phyloP scores from a whole-genome alignment of 1,140 invertebrate genomes.

The Plutomurus gul region DNA sequence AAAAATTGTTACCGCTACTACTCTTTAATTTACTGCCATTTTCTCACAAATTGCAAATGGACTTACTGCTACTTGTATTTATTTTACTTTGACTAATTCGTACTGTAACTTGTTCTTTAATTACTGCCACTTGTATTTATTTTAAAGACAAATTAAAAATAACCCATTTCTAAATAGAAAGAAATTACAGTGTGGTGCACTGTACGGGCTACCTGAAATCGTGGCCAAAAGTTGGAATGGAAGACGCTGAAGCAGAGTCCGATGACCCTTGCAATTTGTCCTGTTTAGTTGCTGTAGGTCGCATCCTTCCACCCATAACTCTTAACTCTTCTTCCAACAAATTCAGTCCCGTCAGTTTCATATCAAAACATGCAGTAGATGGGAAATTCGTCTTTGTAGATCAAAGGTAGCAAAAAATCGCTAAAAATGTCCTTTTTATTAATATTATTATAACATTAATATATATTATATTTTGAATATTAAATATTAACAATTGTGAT shows the following conservation, averaged over 20 bases:
- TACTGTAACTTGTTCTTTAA: too few relatives aligned
- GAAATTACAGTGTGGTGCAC: conserved; percentile 79
- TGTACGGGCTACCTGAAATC: conserved; percentile 91
- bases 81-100: too few relatives aligned
- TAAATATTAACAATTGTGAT: conserved; percentile 21
- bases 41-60: too few relatives aligned
- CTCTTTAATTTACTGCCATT: too few relatives aligned
- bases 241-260: conserved; percentile 63
- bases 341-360: conserved; percentile 68
- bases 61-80: too few relatives aligned
- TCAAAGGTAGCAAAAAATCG: conserved; percentile 65
- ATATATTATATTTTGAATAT: conserved; percentile 16
- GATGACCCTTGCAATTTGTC: conserved; percentile 76
- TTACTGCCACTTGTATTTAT: too few relatives aligned
- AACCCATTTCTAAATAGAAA: too few relatives aligned
- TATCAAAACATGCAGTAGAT: conserved; percentile 65
- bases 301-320: conserved; percentile 65
- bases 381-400: conserved; percentile 69
- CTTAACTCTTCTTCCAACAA: conserved; percentile 57
- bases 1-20: too few relatives aligned
- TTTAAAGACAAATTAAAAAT: too few relatives aligned
- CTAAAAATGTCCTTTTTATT: background rate
- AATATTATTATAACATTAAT: background rate
- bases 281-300: conserved; percentile 81
- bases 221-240: conserved; percentile 77